phyloP scores from a whole-genome alignment of 1,140 invertebrate genomes.

The Aradophagus sp. region DNA sequence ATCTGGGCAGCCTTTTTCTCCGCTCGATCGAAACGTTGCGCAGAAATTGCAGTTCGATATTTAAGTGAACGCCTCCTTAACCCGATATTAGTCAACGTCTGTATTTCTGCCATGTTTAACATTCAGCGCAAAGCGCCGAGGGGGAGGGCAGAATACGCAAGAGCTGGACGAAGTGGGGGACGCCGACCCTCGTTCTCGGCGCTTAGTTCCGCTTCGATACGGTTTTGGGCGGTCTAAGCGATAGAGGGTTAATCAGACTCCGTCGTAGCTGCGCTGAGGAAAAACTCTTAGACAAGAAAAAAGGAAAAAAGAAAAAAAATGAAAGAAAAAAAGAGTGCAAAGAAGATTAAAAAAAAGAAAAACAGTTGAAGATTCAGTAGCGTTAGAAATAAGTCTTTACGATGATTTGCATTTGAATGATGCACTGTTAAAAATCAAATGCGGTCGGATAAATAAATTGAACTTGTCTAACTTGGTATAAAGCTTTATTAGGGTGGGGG shows the following conservation, averaged over 20 bases:
- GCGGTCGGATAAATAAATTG: too few relatives aligned
- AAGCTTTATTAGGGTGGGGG: too few relatives aligned
- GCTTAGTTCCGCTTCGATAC: slow-evolving; percentile 52
- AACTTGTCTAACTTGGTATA: too few relatives aligned
- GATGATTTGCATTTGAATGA: too few relatives aligned
- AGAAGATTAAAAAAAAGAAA: not conserved
- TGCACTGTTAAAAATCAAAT: too few relatives aligned
- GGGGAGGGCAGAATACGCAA: slow-evolving; percentile 41
- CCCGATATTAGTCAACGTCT: slow-evolving; percentile 47
- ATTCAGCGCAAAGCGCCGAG: slow-evolving; percentile 43
- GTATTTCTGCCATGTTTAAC: slow-evolving; percentile 56
- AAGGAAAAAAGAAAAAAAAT: slow-evolving; percentile 4
- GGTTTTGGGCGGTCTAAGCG: slow-evolving; percentile 54
- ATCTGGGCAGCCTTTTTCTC: slow-evolving; percentile 9
- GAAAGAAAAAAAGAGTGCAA: not conserved
- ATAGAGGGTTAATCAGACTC: slow-evolving; percentile 55
- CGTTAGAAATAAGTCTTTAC: too few relatives aligned
- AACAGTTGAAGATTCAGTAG: too few relatives aligned
- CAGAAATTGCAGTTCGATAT: slow-evolving; percentile 33
- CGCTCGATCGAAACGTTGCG: slow-evolving; percentile 3
- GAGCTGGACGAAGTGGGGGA: slow-evolving; percentile 27
- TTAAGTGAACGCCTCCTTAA: slow-evolving; percentile 34
- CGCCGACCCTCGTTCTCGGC: slow-evolving; percentile 42
- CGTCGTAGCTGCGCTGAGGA: slow-evolving; percentile 30
- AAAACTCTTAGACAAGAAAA: slow-evolving; percentile 40